Evolutionary conservation across 2,888 invertebrate species (phyloP), one percentile per base, ranked within the genome.

Genomic region (Odontocolon sp.): DNA sequence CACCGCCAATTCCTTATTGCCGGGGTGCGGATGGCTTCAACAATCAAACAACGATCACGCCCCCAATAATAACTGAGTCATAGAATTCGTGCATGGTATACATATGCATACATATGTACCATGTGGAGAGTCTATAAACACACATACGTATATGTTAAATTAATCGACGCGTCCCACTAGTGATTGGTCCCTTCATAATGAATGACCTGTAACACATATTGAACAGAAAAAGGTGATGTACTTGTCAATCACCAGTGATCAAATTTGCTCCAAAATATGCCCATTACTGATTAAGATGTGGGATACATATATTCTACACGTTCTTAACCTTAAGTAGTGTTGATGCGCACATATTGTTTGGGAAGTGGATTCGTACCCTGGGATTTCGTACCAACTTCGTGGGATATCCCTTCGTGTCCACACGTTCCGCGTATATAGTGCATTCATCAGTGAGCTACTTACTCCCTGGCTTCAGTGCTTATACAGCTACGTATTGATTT

Each of bases 41-140:
- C 85, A 84, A 87, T 87, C 86, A 87, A 87, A 87, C 84, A 83
- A 80, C 85, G 84, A 87, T 87, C 86, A 85, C 86, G 83, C 86
- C 85, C 85, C 47, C 47, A 81, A 81, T 84, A 86, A 86, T 87
- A 85, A 86, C 85, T 82, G 83, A 82, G 81, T 80, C 85, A 84
- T 26, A 38, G 38, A 47, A 8, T 23, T 9, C 18, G n/a, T n/a
- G 23, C 45, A 38, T 61, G 59, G 18, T 36, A 36, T 21, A 47
- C 11, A 18, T 16, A 21, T 23, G 9, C 23, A 45, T 31, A 45
- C 5, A 31, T 50, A 6, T 50, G 18, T 52, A 36, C n/a, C n/a
- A n/a, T n/a, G n/a, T n/a, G n/a, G n/a, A n/a, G n/a, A n/a, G n/a
- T n/a, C n/a, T 66, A 11, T 26, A 33, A 9, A 8, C 26, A 38